Percentiles rank a stretch among this genome's conserved stretches.
phyloP scores from a whole-genome alignment of 2,113 vertebrate genomes.

The Triplophysa dalaica region DNA sequence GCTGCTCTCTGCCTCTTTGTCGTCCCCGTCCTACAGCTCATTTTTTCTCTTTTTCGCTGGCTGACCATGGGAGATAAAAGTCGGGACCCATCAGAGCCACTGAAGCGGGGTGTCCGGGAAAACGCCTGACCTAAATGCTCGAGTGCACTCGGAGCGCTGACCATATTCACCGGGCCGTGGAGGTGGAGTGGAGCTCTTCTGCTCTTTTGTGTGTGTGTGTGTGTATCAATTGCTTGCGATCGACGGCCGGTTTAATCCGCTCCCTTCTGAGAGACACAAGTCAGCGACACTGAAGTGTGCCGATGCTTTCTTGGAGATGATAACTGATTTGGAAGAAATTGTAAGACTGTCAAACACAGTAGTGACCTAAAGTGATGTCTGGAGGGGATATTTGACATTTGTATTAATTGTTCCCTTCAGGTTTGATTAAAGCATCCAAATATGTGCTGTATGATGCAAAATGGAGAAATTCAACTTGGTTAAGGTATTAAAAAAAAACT shows the following conservation, averaged over 20 bases:
- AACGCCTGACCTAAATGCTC: constrained; percentile 41
- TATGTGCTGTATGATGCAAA: too few species aligned
- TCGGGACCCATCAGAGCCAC: constrained; percentile 49
- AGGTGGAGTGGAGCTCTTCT: not conserved
- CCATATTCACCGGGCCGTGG: not conserved
- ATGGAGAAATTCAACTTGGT: too few species aligned
- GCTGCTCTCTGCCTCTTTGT: constrained; percentile 29
- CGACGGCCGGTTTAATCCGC: constrained; percentile 20
- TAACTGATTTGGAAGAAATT: too few species aligned
- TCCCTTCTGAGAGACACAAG: constrained; percentile 2
- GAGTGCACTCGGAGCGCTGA: constrained; percentile 12
- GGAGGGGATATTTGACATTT: too few species aligned
- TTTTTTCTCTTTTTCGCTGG: constrained; percentile 27
- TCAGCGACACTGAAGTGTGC: constrained; percentile 11
- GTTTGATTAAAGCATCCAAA: too few species aligned
- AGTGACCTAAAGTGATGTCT: too few species aligned
- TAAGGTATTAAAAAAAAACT: too few species aligned
- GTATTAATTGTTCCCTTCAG: too few species aligned
- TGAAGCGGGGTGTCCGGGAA: constrained; percentile 30
- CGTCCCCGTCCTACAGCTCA: constrained; percentile 29
- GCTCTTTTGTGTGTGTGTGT: not conserved
- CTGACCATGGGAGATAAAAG: constrained; percentile 52
- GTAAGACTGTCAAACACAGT: too few species aligned
- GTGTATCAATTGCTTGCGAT: constrained; percentile 23
- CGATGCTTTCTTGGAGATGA: too few species aligned